Evolutionary conservation across 2,888 invertebrate genomes (phyloP).

Genomic region (Leptinotarsa juncta): DNA sequence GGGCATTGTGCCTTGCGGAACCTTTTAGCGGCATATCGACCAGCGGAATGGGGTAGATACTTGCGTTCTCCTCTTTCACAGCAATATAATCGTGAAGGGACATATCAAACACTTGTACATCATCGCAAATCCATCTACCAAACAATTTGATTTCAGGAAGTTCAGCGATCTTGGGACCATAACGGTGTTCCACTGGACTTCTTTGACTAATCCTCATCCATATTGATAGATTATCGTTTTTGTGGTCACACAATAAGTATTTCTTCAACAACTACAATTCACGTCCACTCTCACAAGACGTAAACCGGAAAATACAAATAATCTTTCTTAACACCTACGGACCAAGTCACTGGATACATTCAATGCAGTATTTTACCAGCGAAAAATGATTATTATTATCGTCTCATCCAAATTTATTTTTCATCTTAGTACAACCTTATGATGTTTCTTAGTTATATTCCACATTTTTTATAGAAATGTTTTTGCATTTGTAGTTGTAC

Average conservation of each 20-base stretch:
- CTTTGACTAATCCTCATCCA: conserved; percentile 73
- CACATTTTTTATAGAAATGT: too few relatives aligned
- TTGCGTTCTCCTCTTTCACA: conserved; percentile 98
- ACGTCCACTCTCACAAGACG: conserved; percentile 58
- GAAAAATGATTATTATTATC: too few relatives aligned
- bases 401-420: too few relatives aligned
- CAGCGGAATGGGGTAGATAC: conserved; percentile 98
- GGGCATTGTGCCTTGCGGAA: conserved; percentile 99
- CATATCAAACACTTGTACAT: conserved; percentile 98
- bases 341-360: too few relatives aligned
- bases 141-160: conserved; percentile 98
- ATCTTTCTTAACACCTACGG: too few relatives aligned
- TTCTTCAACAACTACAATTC: conserved; percentile 46
- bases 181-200: conserved; percentile 68
- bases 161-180: conserved; percentile 77
- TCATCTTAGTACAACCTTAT: too few relatives aligned
- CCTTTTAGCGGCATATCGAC: conserved; percentile 96
- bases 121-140: conserved; percentile 96
- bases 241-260: conserved; percentile 24
- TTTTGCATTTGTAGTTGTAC: too few relatives aligned
- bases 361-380: too few relatives aligned
- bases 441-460: too few relatives aligned
- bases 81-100: conserved; percentile 91
- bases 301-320: conserved; percentile 64
- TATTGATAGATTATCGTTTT: conserved; percentile 44